These are phyloP conservation scores for Cyclophora punctaria DNA, from an alignment of 2,888 invertebrate species.

Conservation along the genomic window DNA sequence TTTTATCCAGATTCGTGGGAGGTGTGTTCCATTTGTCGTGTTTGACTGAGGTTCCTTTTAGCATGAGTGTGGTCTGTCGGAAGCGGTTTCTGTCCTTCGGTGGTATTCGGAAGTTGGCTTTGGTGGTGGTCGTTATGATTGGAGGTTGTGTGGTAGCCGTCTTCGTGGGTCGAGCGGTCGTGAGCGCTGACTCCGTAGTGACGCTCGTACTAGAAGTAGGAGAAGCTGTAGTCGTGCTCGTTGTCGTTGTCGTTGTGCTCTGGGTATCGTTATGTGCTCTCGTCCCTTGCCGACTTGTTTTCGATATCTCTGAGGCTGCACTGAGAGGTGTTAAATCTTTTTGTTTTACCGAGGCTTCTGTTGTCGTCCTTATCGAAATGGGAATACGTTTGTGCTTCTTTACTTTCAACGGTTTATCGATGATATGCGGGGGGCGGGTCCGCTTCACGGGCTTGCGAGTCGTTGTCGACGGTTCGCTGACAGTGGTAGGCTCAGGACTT, in stretches of 20 bases:
- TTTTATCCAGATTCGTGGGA: conserved; percentile 28
- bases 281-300: too few species aligned
- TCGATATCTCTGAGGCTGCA: too few species aligned
- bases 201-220: background rate
- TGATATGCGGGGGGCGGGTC: conserved; percentile 58
- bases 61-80: conserved; percentile 56
- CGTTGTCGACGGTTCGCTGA: conserved; percentile 18
- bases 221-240: background rate
- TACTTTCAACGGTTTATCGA: conserved; percentile 45
- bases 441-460: conserved; percentile 47
- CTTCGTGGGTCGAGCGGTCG: conserved; percentile 20
- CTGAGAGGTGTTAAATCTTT: conserved; percentile 43
- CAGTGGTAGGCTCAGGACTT: conserved; percentile 6
- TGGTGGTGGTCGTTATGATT: conserved; percentile 26
- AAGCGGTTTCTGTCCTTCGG: conserved; percentile 34
- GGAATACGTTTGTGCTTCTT: conserved; percentile 58
- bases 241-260: conserved; percentile 24
- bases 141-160: conserved; percentile 9
- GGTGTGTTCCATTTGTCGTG: conserved; percentile 56
- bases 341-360: conserved; percentile 21
- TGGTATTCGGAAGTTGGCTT: conserved; percentile 11
- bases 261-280: conserved; percentile 16
- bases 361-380: conserved; percentile 38
- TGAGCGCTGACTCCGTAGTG: conserved; percentile 2
- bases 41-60: conserved; percentile 65